Base-by-base conservation (phyloP, 2,797 vertebrate genomes). In the Huso huso region DNA sequence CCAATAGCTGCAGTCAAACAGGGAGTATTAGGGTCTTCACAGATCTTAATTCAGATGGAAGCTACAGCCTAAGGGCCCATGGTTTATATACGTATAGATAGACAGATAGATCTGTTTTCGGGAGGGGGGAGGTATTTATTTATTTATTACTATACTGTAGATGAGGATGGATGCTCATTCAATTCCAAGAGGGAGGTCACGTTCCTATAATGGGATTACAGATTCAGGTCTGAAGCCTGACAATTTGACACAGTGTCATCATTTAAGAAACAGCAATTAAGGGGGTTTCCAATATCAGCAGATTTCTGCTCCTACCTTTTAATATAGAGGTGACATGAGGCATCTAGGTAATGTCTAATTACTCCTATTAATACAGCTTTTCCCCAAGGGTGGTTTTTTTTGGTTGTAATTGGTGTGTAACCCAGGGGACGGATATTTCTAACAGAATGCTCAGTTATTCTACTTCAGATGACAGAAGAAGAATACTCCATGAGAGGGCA, bases 1-100 rank as follows among this genome's bases (percentile, higher is more conserved):
- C 37, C 61, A 58, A 65, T 51, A 52, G 53, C 48, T 63, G 12
- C 64, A 65, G 66, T 53, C 61, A 66, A 61, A 65, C 48, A 18
- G 50, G 55, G 13, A 10, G 55, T 58, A 6, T 58, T 12, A 12
- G 55, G 13, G 8, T 58, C 55, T 58, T 58, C 13, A 58, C 11
- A 12, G 10, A 12, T 58, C 55, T 12, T 58, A 58, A 58, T 58
- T 58, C 13, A 58, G 13, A 58, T 58, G 8, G 55, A 58, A 58
- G 6, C 55, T 58, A 12, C 55, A 58, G 6, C 55, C 3, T 12
- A 6, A 18, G 18, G 18, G 18, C 18, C 18, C 18, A 18, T 18
- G 18, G 18, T 18, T 18, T 18, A 18, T 18, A 18, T 18, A 18
- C 18, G 18, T 18, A 18, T 18, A 18, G 18, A 18, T 18, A 18